Evolutionary conservation across 2,113 vertebrate species (phyloP), one percentile per base, ranked within the genome.

Genomic region (Zosterops borbonicus): DNA sequence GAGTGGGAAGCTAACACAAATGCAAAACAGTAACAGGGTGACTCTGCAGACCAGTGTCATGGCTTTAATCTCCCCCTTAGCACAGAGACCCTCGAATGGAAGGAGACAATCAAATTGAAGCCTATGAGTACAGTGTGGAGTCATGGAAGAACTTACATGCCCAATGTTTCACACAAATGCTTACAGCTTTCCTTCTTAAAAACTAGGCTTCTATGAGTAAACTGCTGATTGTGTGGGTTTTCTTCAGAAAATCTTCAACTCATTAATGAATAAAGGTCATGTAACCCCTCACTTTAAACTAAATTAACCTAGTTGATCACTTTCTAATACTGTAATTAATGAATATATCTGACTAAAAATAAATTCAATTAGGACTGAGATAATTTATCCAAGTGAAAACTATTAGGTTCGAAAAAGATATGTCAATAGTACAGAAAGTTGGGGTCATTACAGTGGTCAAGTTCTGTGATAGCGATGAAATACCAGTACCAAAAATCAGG

Each of bases 61-160:
- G 50, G 22, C 17, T 67, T 46, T 46, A 74, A 65, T 65, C 5
- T 73, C 22, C 60, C 25, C 46, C 6, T 64, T 64, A 37, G 42
- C 4, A 27, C 0, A 0, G 37, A 83, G 11, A 83, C 22, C 11
- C 16, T 65, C 55, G 24, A 77, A 49, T n/a, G n/a, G 69, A 69
- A 83, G 7, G 8, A 29, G 4, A 49, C 18, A 58, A 56, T 11
- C 16, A 41, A 0, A 31, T 37, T 69, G 37, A 81, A 64, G 19
- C 14, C 19, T 14, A 14, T 1, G 2, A 64, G 14, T 53, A 33
- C 6, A 86, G 9, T 0, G 1, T 56, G 11, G 15, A 86, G n/a
- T 62, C 24, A 53, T 0, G 0, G 25, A 81, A 71, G 18, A n/a
- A 50, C 7, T 41, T 35, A 50, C 59, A 28, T 4, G 1, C 22